A percentile compares a stretch with the other conserved stretches of the same genome.
Conservation (phyloP, 1,140 invertebrate species). For the Drosophila busckii region DNA sequence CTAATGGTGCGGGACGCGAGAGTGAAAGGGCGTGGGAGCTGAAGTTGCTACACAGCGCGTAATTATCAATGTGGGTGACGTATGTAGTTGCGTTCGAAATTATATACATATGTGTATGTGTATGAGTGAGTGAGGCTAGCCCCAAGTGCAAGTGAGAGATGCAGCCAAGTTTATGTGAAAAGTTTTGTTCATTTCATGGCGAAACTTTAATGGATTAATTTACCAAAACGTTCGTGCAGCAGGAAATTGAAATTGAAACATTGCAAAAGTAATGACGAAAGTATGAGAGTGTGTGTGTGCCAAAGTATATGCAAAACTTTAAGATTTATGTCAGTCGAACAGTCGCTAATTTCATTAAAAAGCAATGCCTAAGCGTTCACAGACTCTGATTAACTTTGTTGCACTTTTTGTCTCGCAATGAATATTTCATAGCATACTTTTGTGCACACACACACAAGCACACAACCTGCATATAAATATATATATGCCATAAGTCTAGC, state of each 20-base stretch:
- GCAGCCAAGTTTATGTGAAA: conserved; percentile 63
- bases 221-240: conserved; percentile 57
- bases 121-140: conserved; percentile 3
- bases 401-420: conserved; percentile 43
- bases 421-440: conserved; percentile 63
- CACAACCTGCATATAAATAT: background rate
- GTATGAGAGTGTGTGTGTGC: conserved; percentile 22
- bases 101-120: conserved; percentile 26
- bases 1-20: conserved; percentile 41
- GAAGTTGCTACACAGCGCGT: conserved; percentile 24
- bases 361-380: conserved; percentile 21
- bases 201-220: conserved; percentile 75
- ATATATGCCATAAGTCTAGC: too few species aligned
- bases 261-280: conserved; percentile 17
- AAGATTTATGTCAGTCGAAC: conserved; percentile 36
- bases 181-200: conserved; percentile 69
- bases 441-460: background rate
- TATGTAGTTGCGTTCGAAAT: conserved; percentile 39
- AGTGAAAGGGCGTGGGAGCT: background rate
- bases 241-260: conserved; percentile 66
- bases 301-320: background rate
- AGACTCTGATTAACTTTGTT: conserved; percentile 62
- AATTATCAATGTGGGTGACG: conserved; percentile 62
- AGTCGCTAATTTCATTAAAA: conserved; percentile 46
- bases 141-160: background rate